Conservation (phyloP, 2,797 vertebrate genomes). For the Pseudochaenichthys georgianus region DNA sequence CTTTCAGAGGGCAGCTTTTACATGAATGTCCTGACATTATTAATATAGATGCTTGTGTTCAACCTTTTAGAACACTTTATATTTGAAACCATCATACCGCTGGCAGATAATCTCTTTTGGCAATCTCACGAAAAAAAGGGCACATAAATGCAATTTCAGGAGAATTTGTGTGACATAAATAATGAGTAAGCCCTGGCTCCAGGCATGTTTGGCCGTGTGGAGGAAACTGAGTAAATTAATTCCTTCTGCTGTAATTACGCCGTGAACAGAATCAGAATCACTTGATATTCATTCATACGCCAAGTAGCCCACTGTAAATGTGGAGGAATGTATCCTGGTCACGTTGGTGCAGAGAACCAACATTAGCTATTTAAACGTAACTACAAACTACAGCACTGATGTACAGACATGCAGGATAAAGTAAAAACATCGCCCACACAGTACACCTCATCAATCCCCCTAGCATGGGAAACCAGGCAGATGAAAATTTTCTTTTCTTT, state of each 20-base stretch:
- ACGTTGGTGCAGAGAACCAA: slow-evolving; percentile 20
- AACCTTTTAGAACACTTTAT: slow-evolving; percentile 27
- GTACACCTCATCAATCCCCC: background rate
- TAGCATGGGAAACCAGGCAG: slow-evolving; percentile 5
- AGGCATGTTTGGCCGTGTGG: slow-evolving; percentile 64
- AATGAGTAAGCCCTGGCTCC: slow-evolving; percentile 71
- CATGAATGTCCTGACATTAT: slow-evolving; percentile 17
- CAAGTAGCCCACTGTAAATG: slow-evolving; percentile 25
- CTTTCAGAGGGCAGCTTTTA: background rate
- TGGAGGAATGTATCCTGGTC: slow-evolving; percentile 29
- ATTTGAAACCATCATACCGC: slow-evolving; percentile 54
- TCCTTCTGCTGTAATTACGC: slow-evolving; percentile 65
- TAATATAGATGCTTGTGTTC: slow-evolving; percentile 18
- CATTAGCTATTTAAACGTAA: background rate
- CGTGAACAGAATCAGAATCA: slow-evolving; percentile 69
- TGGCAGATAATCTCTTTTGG: slow-evolving; percentile 59
- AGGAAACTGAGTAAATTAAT: slow-evolving; percentile 68
- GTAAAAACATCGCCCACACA: too few relatives aligned
- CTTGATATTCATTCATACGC: slow-evolving; percentile 50
- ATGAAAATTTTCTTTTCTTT: background rate
- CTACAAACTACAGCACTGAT: background rate
- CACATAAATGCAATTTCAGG: slow-evolving; percentile 70
- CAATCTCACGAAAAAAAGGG: slow-evolving; percentile 57
- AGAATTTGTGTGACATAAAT: slow-evolving; percentile 70
- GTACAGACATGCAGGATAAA: background rate